Conservation (phyloP, 2,797 vertebrate genomes). For the Echiichthys vipera region DNA sequence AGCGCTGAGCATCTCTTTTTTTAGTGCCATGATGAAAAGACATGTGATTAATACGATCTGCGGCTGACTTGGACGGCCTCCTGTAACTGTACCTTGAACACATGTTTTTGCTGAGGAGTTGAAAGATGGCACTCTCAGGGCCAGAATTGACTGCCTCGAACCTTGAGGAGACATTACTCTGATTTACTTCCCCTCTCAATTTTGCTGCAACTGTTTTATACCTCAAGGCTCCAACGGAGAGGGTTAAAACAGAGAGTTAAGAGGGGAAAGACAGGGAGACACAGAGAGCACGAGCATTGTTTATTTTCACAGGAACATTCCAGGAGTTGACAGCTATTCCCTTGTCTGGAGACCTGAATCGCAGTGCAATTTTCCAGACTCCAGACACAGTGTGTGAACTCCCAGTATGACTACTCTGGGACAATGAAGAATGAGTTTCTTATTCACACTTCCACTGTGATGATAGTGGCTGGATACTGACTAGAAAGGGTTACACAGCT, state of each 20-base stretch:
- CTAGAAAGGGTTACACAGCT: slow-evolving; percentile 17
- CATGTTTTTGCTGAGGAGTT: slow-evolving; percentile 87
- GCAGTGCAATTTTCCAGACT: slow-evolving; percentile 79
- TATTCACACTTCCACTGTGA: slow-evolving; percentile 68
- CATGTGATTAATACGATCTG: slow-evolving; percentile 75
- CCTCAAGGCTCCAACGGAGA: slow-evolving; percentile 55
- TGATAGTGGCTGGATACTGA: slow-evolving; percentile 42
- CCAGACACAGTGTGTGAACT: slow-evolving; percentile 70
- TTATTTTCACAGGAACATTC: slow-evolving; percentile 86
- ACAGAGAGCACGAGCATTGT: slow-evolving; percentile 71
- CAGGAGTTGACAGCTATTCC: slow-evolving; percentile 83
- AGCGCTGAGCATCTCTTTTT: slow-evolving; percentile 63
- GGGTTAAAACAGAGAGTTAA: slow-evolving; percentile 63
- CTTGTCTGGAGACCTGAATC: slow-evolving; percentile 69
- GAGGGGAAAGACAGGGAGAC: slow-evolving; percentile 58
- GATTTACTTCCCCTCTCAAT: slow-evolving; percentile 78
- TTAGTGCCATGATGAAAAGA: slow-evolving; percentile 74
- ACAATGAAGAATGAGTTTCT: slow-evolving; percentile 70
- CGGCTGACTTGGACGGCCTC: slow-evolving; percentile 65
- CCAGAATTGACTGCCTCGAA: slow-evolving; percentile 79
- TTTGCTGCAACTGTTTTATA: slow-evolving; percentile 69
- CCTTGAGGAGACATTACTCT: slow-evolving; percentile 78
- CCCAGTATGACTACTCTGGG: slow-evolving; percentile 65
- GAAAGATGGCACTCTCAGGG: slow-evolving; percentile 85
- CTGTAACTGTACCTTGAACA: slow-evolving; percentile 83